Base-by-base conservation (phyloP, 1,140 invertebrate species). In the Idris sp. region DNA sequence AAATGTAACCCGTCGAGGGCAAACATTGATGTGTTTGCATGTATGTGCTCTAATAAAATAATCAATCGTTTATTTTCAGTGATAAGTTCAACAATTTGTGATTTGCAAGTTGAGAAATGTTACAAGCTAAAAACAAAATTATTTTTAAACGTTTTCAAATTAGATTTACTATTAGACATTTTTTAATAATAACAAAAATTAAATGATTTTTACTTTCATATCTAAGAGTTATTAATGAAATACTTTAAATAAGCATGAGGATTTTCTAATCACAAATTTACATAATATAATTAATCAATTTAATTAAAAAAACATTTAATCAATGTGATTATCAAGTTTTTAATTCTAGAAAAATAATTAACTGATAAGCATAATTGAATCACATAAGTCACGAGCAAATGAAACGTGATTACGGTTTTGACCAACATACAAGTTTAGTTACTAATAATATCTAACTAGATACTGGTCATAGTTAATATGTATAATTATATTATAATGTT, bases 401-500 rank as follows among this genome's bases (percentile, higher is more conserved):
- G 25, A 36, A 46, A 36, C 41, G 11, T 36, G 44, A 49, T 25
- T 62, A 13, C 28, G 11, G 9, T 8, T 30, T 49, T 10, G 35
- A 62, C n/a, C 44, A 49, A 49, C 33, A 35, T 40, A 30, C 28
- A 44, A 38, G 35, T 46, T 43, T 11, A 53, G 26, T 16, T 25
- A 38, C 40, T 54, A 65, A 38, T 65, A 48, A 46, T 6, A 41
- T 30, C 30, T 11, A 44, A 54, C 7, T 30, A 18, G 30, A 65
- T 46, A 46, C 25, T 26, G 25, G 6, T 51, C 18, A 10, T 35
- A 14, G 25, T 35, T 64, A 44, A 53, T 44, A 53, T 44, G 28
- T 43, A 43, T 44, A 64, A 53, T 64, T 64, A 40, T 35, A 44
- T 28, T 53, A 44, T 13, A 64, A 36, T 53, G 43, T 44, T 64